Evolutionary conservation across 2,797 vertebrate genomes (phyloP).

Genomic region (Esox masquinongy): DNA sequence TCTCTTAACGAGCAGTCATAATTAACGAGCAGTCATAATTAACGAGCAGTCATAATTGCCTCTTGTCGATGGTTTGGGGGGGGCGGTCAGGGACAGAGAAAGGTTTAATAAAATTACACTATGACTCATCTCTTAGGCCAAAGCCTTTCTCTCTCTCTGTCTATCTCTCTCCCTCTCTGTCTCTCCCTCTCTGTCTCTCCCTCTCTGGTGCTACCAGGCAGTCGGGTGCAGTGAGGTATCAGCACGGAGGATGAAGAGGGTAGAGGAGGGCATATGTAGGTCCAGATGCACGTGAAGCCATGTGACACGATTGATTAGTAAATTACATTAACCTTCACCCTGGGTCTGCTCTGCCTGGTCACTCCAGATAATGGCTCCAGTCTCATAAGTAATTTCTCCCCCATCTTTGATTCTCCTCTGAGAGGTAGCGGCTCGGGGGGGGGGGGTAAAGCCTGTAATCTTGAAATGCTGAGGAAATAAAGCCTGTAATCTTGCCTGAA

Average conservation of each 20-base stretch:
- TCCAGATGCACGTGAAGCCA: constrained; percentile 19
- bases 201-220: background rate
- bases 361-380: constrained; percentile 66
- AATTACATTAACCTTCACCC: constrained; percentile 71
- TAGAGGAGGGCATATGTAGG: background rate
- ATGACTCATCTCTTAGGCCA: constrained; percentile 43
- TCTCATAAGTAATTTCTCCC: constrained; percentile 55
- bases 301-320: constrained; percentile 61
- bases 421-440: constrained; percentile 15
- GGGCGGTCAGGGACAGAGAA: constrained; percentile 13
- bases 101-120: constrained; percentile 38
- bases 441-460: background rate
- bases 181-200: background rate
- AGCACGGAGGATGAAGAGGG: too few relatives aligned
- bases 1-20: background rate
- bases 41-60: background rate
- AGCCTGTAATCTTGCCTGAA: background rate
- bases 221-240: background rate
- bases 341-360: constrained; percentile 28
- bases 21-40: background rate
- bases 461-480: background rate
- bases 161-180: background rate
- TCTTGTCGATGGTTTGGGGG: background rate
- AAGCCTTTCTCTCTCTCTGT: background rate
- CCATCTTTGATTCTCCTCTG: constrained; percentile 26